Evolutionary conservation across 2,797 vertebrate species (phyloP), one percentile per base, ranked within the genome.

Genomic region (Pelobates cultripes): DNA sequence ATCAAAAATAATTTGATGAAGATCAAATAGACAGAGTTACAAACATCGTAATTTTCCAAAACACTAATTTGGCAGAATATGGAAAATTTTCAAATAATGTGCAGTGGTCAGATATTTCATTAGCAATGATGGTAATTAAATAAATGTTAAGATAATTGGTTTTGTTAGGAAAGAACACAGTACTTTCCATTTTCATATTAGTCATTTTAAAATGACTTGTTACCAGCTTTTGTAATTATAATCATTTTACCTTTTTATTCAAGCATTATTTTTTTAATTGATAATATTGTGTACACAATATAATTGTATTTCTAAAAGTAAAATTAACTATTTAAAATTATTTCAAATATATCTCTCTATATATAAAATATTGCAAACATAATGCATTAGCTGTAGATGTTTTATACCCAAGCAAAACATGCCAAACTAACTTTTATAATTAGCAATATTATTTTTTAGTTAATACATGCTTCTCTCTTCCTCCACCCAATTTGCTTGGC

Each of bases 1-100:
- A 92, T 91, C 86, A 92, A 87, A 86, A 85, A 87, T 89, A 86
- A 92, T 92, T 92, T 93, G 91, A 90, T 88, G 86, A 86, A 87
- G 89, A 84, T 85, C 51, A 74, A 71, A 86, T 82, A 87, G 86
- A 90, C 76, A 82, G 0, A 87, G 64, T 80, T 77, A 86, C 17
- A 88, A 88, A 88, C 13, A 86, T 75, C 78, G 79, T 84, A 61
- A 80, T 80, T 85, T 80, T 88, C 77, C 75, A 87, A 86, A 87
- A 79, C 5, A 69, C 70, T 81, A 81, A 75, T 87, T 87, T 89
- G 78, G 85, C 77, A 90, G 84, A 70, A 84, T 90, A 85, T 87
- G 82, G 45, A 60, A 87, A 86, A 78, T 75, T 75, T 82, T 87
- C 89, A 28, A 76, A 70, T 53, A 80, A 77, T 80, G 83, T 15